Evolutionary conservation across 1,140 invertebrate species (phyloP).

Genomic region (Aporrectodea caliginosa): DNA sequence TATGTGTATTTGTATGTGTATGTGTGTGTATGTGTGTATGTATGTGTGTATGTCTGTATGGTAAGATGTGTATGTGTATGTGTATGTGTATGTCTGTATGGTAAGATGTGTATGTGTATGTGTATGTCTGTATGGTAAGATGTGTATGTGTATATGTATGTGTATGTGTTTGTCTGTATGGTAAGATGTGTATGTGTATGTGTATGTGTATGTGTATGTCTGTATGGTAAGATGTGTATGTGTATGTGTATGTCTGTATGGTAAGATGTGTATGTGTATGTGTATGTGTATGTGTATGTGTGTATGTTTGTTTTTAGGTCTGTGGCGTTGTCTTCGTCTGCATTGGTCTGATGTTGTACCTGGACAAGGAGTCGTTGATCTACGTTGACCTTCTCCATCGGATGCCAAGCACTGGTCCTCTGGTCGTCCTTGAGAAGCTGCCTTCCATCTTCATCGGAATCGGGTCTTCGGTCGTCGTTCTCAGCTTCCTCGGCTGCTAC

Average conservation of each 20-base stretch:
- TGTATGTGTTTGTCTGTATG: neutral
- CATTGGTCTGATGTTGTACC: neutral
- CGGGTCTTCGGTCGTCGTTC: slow-evolving; percentile 29
- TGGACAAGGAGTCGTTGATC: neutral
- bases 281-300: neutral
- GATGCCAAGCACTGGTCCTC: neutral
- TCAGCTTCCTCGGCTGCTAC: slow-evolving; percentile 19
- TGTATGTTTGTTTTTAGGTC: neutral
- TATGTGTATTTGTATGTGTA: too few relatives aligned
- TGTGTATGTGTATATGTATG: neutral
- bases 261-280: neutral
- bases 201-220: neutral
- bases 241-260: neutral
- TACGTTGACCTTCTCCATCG: neutral
- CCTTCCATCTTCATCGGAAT: slow-evolving; percentile 36
- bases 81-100: too few relatives aligned
- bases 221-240: neutral
- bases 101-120: too few relatives aligned
- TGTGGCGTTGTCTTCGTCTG: neutral
- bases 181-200: neutral
- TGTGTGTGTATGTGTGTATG: too few relatives aligned
- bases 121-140: too few relatives aligned
- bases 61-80: too few relatives aligned
- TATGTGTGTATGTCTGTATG: too few relatives aligned
- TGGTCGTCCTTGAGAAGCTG: slow-evolving; percentile 31